Percentiles rank a stretch among this genome's conserved stretches.
Conservation (phyloP, 2,888 invertebrate species). For the Urechis unicinctus region DNA sequence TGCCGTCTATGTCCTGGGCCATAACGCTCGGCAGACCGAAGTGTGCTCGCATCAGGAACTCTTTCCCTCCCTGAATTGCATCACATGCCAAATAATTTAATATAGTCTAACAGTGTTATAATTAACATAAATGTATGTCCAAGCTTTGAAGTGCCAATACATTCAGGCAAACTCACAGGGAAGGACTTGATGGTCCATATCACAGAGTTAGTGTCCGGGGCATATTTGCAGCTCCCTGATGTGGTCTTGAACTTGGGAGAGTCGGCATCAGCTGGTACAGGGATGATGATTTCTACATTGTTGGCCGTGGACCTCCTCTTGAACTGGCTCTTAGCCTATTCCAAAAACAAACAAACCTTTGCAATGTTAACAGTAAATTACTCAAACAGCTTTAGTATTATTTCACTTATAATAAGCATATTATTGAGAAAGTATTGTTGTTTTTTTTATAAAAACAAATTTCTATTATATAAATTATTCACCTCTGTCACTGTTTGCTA, state of each 20-base stretch:
- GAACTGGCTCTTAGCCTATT: constrained; percentile 79
- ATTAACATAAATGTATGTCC: too few relatives aligned
- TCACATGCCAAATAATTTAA: neutral
- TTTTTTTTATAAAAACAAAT: too few relatives aligned
- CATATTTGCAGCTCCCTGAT: constrained; percentile 93
- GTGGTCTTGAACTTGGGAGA: constrained; percentile 97
- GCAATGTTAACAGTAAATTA: too few relatives aligned
- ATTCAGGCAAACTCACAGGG: constrained; percentile 65
- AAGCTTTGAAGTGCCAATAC: too few relatives aligned
- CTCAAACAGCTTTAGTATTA: too few relatives aligned
- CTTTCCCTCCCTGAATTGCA: constrained; percentile 81
- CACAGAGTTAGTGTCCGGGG: constrained; percentile 92
- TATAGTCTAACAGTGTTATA: too few relatives aligned
- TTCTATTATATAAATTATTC: too few relatives aligned
- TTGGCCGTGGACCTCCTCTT: constrained; percentile 96
- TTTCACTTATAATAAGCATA: too few relatives aligned
- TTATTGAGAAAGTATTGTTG: too few relatives aligned
- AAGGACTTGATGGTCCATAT: constrained; percentile 97
- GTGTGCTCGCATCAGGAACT: constrained; percentile 95
- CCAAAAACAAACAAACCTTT: neutral
- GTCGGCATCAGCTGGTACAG: constrained; percentile 72
- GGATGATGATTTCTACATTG: constrained; percentile 83
- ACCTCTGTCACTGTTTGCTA: too few relatives aligned
- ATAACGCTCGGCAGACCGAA: constrained; percentile 94
- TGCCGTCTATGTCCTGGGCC: constrained; percentile 88